Evolutionary conservation across 2,888 invertebrate genomes (phyloP), one percentile per base, ranked within the genome.

Genomic region (Synanthedon vespiformis): DNA sequence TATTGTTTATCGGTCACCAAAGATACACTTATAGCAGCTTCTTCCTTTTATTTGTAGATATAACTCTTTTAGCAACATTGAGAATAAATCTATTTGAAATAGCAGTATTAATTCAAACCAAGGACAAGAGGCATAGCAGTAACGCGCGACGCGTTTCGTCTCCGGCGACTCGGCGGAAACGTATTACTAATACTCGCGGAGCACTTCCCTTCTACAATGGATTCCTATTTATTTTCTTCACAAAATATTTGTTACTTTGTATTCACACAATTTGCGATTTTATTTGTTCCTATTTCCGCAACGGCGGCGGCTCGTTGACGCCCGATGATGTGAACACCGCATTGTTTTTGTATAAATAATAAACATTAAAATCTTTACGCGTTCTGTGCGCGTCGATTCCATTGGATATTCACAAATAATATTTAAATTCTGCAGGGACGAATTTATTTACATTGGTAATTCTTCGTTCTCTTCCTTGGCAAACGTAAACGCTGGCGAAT

Each of bases 41-140:
- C 22, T 34, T 34, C 10, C 34, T 34, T 34, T 34, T 34, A 34
- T 34, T 34, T 34, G 34, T 34, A 34, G 10, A 44, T 13, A 41
- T 12, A 44, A 14, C 44, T 44, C 44, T 44, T 41, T 41, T 34
- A 34, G 34, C 14, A 14, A 16, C 14, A 40, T 50, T 40, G 64
- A 60, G 61, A 63, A 63, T 63, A 65, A 63, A 64, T 65, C 63
- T 60, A 58, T 64, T 59, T 57, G 55, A 54, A 64, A 64, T 62
- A 55, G 55, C 56, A 55, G 61, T 59, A 64, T 63, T 63, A 48
- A 48, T 48, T 22, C 12, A 48, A 67, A 49, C 67, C 62, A 64
- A 58, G 60, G 72, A 65, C 69, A 67, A 68, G 18, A 18, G 10
- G 48, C 4, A 11, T 13, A 18, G 18, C 16, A 48, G 57, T 44